phyloP scores from a whole-genome alignment of 1,140 invertebrate genomes.

The Zaprionus ghesquierei region DNA sequence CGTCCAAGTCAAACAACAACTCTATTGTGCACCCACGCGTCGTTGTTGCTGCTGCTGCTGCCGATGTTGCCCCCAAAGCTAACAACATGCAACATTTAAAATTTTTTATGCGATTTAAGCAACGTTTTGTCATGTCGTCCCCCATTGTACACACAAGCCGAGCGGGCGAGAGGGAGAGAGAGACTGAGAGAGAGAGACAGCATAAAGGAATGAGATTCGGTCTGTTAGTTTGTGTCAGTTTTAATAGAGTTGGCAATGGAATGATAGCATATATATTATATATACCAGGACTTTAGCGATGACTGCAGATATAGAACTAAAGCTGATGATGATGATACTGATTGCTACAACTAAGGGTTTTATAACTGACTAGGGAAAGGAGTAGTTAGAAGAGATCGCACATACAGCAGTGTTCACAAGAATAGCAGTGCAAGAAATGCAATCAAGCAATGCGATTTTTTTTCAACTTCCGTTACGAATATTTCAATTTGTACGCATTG shows the following conservation, averaged over 20 bases:
- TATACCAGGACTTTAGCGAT: no score
- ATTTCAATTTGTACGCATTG: no score
- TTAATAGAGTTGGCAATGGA: not conserved
- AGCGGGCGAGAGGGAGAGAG: not conserved
- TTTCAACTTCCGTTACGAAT: no score
- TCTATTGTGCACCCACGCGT: slow-evolving; percentile 76
- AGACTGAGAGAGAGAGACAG: not conserved
- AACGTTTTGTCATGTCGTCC: slow-evolving; percentile 44
- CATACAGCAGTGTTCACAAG: no score
- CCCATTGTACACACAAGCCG: not conserved
- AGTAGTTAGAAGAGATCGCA: no score
- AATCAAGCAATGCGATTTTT: no score
- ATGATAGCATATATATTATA: no score
- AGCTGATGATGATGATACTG: no score
- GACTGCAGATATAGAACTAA: no score
- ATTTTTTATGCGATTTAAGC: slow-evolving; percentile 47
- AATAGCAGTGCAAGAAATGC: no score
- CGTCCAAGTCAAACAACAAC: slow-evolving; percentile 50
- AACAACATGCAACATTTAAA: slow-evolving; percentile 51
- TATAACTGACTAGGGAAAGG: no score
- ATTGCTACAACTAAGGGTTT: no score
- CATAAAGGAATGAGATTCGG: not conserved
- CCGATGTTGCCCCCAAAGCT: slow-evolving; percentile 29
- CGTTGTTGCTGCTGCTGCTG: slow-evolving; percentile 7
- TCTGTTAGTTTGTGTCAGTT: not conserved